phyloP scores from a whole-genome alignment of 2,888 invertebrate genomes.

The Mesorhabditis sp. region DNA sequence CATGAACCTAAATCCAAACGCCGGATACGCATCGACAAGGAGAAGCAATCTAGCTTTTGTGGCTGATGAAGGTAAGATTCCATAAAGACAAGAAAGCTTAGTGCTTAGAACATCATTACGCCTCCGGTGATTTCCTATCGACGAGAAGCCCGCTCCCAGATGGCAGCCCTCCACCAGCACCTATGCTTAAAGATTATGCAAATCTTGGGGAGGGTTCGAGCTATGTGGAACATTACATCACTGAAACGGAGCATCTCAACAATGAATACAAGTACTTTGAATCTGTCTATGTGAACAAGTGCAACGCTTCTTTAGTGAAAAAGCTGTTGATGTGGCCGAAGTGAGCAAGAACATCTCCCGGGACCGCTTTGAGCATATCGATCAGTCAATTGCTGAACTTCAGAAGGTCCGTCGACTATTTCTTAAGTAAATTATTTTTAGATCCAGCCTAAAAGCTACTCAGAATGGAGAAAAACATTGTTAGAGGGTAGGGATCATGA shows the following conservation, averaged over 20 bases:
- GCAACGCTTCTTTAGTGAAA: slow-evolving; percentile 17
- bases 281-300: neutral
- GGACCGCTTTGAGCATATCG: neutral
- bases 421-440: neutral
- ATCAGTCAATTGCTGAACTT: slow-evolving; percentile 3
- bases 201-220: neutral
- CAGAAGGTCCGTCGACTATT: neutral
- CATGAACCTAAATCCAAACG: neutral
- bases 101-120: neutral
- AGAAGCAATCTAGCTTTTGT: neutral
- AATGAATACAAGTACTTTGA: neutral
- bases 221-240: neutral
- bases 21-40: slow-evolving; percentile 4
- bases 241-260: slow-evolving; percentile 1
- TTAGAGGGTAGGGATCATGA: slow-evolving; percentile 1
- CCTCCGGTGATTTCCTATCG: neutral
- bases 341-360: slow-evolving; percentile 4
- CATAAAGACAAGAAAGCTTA: neutral
- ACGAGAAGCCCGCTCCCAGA: slow-evolving; percentile 1
- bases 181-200: neutral
- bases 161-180: slow-evolving; percentile 1
- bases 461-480: slow-evolving; percentile 27
- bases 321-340: slow-evolving; percentile 22
- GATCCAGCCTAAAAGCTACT: slow-evolving; percentile 24
- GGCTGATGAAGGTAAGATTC: neutral